Conservation (phyloP, 2,113 vertebrate genomes). For the Mirounga angustirostris region DNA sequence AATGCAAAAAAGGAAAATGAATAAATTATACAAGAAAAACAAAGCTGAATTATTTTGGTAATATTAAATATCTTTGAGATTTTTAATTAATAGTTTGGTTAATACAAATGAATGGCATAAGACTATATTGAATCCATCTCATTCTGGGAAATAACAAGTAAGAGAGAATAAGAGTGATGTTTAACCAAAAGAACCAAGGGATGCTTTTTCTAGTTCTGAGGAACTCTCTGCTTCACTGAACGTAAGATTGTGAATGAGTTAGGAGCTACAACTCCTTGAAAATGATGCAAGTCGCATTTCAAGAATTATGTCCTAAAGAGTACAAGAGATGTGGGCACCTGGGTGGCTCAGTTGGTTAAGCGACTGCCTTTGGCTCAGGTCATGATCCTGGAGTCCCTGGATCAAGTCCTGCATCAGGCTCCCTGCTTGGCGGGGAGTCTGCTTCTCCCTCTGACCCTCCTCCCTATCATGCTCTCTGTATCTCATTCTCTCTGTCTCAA, state of each 20-base stretch:
- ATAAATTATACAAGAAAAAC: not conserved
- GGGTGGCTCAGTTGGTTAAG: too few relatives aligned
- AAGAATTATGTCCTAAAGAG: not conserved
- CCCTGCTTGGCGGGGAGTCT: too few relatives aligned
- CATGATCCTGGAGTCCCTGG: too few relatives aligned
- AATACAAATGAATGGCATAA: not conserved
- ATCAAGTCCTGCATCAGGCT: too few relatives aligned
- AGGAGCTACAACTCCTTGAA: not conserved
- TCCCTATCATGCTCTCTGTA: too few relatives aligned
- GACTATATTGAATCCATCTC: not conserved
- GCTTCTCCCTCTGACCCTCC: too few relatives aligned
- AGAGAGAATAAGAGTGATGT: not conserved
- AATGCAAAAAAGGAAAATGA: not conserved
- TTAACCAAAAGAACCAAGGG: not conserved
- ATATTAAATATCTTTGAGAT: not conserved
- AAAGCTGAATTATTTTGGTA: not conserved
- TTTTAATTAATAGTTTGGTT: slow-evolving; percentile 21
- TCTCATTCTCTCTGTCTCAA: too few relatives aligned
- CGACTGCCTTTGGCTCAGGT: too few relatives aligned
- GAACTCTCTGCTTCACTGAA: not conserved
- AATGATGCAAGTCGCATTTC: not conserved
- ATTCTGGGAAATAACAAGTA: not conserved
- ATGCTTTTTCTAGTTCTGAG: not conserved
- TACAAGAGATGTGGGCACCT: not conserved
- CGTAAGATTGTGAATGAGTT: not conserved